phyloP scores from a whole-genome alignment of 2,888 invertebrate species.

The Ferdinandea cuprea region DNA sequence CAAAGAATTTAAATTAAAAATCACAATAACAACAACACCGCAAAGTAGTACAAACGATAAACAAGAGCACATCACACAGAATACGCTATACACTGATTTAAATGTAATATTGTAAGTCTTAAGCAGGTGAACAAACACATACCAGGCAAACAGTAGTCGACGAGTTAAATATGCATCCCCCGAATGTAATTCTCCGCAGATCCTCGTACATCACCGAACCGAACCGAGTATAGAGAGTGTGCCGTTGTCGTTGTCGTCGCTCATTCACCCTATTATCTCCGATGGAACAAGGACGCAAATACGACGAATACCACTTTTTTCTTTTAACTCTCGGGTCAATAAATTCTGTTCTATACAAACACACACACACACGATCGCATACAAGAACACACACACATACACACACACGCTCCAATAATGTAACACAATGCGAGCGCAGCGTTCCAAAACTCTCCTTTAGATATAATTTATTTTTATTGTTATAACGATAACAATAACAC shows the following conservation, averaged over 20 bases:
- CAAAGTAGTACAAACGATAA: constrained; percentile 13
- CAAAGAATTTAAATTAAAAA: constrained; percentile 49
- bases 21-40: constrained; percentile 25
- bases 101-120: constrained; percentile 57
- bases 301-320: constrained; percentile 61
- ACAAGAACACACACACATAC: constrained; percentile 37
- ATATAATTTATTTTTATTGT: constrained; percentile 74
- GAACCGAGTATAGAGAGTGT: constrained; percentile 9
- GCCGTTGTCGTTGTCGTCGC: constrained; percentile 48
- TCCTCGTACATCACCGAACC: constrained; percentile 44
- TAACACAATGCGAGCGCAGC: constrained; percentile 19
- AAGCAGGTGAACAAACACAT: constrained; percentile 73
- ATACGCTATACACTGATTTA: constrained; percentile 32
- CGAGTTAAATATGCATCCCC: constrained; percentile 73
- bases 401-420: constrained; percentile 11
- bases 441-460: constrained; percentile 55
- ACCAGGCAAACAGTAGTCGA: constrained; percentile 53
- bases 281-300: constrained; percentile 71
- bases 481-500: constrained; percentile 74
- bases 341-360: constrained; percentile 61
- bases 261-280: constrained; percentile 73
- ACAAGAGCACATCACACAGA: constrained; percentile 26
- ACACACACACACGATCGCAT: constrained; percentile 30
- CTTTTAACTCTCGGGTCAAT: constrained; percentile 69
- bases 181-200: constrained; percentile 68